Evolutionary conservation across 2,888 invertebrate genomes (phyloP), one percentile per base, ranked within the genome.

Genomic region (Oegoconia quadripuncta): DNA sequence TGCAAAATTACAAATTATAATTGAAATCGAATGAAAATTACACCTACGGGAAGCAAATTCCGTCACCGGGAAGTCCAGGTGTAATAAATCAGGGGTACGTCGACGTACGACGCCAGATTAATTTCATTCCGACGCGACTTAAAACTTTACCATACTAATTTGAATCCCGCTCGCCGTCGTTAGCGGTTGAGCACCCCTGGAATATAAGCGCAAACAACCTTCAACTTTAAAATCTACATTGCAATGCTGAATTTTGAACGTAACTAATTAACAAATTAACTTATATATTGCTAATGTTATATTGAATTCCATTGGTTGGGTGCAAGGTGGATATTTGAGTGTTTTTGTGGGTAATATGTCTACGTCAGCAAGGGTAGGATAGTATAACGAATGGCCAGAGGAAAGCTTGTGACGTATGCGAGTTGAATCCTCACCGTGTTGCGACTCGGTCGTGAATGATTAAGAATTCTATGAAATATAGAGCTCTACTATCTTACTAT

Each of bases 121-220:
- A 57, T 56, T 59, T 55, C 49, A 47, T 53, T 48, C 48, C 42
- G 25, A 3, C 13, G 37, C 26, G 44, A 40, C 48, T 50, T 50
- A 53, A 55, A 61, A 61, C 58, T 60, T 61, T 46, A 47, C 44
- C 52, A 48, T 47, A 50, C 53, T 52, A 55, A 57, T 57, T 59
- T 57, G 48, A 49, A 54, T 48, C 46, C 41, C 35, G 35, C 22
- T 34, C 34, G 42, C 41, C 33, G 42, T 52, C 51, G 53, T 49
- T 53, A 53, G 37, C 46, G 42, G 46, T 43, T 42, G 42, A 42
- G 48, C 52, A 46, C 46, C 48, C 50, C 41, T 42, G 41, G 14
- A 17, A 23, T 33, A 13, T 12, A 3, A 15, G 4, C 11, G 12
- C 37, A 14, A 12, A 16, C 18, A 11, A 33, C 31, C 22, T 26